phyloP scores from a whole-genome alignment of 2,113 vertebrate species.

The Rattus norvegicus region DNA sequence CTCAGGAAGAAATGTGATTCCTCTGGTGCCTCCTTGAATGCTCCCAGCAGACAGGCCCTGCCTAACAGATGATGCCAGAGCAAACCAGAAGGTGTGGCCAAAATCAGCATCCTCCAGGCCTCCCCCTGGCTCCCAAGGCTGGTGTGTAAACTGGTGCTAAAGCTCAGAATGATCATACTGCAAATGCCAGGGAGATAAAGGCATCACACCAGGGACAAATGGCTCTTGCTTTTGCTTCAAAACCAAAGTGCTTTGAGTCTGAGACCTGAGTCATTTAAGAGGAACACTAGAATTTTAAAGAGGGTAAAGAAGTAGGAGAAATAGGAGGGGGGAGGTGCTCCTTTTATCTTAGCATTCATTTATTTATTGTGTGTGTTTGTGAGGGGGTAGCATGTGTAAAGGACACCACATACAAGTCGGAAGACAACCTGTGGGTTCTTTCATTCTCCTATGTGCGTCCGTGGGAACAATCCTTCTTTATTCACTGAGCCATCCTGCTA shows the following conservation, averaged over 20 bases:
- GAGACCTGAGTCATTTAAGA: conserved; percentile 17
- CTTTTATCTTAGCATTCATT: neutral
- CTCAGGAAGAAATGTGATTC: conserved; percentile 55
- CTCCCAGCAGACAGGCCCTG: neutral
- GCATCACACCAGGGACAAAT: neutral
- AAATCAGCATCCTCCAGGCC: neutral
- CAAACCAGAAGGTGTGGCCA: neutral
- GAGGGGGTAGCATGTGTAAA: neutral
- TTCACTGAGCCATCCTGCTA: neutral
- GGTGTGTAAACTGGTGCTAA: neutral
- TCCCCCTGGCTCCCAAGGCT: neutral
- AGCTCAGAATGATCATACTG: neutral
- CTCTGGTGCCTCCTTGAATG: neutral
- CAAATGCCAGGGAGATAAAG: neutral
- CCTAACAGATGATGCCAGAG: neutral
- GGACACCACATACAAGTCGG: neutral
- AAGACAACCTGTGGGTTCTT: neutral
- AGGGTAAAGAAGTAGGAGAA: neutral
- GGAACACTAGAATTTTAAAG: neutral
- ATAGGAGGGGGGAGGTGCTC: neutral
- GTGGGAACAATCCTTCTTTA: too few relatives aligned
- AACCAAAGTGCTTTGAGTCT: neutral
- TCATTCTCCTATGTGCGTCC: neutral
- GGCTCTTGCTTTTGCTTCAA: conserved; percentile 21
- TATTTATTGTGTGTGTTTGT: neutral